Conservation (phyloP, 2,888 invertebrate species). For the Xestia c-nigrum region DNA sequence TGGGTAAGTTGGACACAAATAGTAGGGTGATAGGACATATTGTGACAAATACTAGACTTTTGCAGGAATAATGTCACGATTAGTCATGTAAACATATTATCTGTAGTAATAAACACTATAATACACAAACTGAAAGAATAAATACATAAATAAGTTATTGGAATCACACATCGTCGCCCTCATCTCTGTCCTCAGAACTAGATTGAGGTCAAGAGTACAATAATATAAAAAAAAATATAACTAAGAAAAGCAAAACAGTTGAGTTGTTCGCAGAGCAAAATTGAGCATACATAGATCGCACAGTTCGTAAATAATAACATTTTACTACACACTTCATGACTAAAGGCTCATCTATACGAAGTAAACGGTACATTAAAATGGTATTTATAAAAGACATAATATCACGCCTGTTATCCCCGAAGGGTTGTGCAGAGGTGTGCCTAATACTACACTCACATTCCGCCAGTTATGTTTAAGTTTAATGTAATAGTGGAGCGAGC, state of each 20-base stretch:
- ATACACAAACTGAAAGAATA: slow-evolving; percentile 5
- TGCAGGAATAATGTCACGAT: background rate
- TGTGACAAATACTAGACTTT: background rate
- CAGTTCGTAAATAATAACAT: slow-evolving; percentile 32
- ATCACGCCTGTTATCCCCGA: too few relatives aligned
- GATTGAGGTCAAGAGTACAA: too few relatives aligned
- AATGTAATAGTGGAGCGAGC: too few relatives aligned
- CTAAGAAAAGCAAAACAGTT: slow-evolving; percentile 12
- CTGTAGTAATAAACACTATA: background rate
- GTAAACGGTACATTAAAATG: background rate
- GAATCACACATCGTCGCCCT: background rate
- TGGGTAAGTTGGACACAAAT: background rate
- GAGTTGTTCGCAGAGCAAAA: slow-evolving; percentile 36
- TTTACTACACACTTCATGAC: slow-evolving; percentile 10
- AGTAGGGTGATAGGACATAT: background rate
- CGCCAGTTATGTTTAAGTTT: too few relatives aligned
- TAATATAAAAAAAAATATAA: too few relatives aligned
- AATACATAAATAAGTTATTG: background rate
- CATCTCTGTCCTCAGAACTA: too few relatives aligned
- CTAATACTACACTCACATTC: too few relatives aligned
- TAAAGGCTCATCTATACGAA: background rate
- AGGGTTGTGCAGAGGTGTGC: too few relatives aligned
- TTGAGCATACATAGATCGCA: slow-evolving; percentile 35
- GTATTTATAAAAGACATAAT: too few relatives aligned
- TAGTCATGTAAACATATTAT: background rate